Percentiles rank a stretch among this genome's conserved stretches.
Conservation (phyloP, 2,797 vertebrate genomes). For the Sebastiscus albofasciatus region DNA sequence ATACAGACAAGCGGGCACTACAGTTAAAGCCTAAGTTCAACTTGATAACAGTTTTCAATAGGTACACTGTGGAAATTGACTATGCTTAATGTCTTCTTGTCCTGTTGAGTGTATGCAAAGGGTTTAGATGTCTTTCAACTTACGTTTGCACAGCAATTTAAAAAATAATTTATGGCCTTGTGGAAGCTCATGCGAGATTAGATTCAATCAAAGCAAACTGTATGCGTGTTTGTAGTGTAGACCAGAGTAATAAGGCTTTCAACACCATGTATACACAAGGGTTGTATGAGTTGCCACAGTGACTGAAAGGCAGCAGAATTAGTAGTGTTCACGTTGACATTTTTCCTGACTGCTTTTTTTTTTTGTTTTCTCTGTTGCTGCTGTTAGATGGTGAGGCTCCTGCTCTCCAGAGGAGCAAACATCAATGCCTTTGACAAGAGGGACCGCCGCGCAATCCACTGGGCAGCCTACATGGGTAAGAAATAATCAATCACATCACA, state of each 20-base stretch:
- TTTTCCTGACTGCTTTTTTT: not conserved
- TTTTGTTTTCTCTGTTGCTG: slow-evolving; percentile 1
- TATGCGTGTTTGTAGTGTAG: not conserved
- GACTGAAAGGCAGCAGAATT: slow-evolving; percentile 4
- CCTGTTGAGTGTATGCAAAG: not conserved
- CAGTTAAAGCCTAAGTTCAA: not conserved
- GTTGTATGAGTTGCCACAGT: not conserved
- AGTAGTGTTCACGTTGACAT: not conserved
- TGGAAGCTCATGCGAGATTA: not conserved
- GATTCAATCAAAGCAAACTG: not conserved
- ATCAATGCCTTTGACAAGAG: slow-evolving; percentile 99
- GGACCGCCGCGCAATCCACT: slow-evolving; percentile 97
- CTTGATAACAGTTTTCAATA: not conserved
- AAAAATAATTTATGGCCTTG: not conserved
- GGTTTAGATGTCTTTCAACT: not conserved
- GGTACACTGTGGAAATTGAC: not conserved
- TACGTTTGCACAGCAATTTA: not conserved
- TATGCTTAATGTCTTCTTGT: not conserved
- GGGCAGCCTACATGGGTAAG: slow-evolving; percentile 99
- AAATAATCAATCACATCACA: not conserved
- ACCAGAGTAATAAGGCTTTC: not conserved
- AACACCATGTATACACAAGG: not conserved
- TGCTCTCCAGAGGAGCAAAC: slow-evolving; percentile 97
- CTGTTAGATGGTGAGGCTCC: slow-evolving; percentile 94
- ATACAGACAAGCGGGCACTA: not conserved